Evolutionary conservation across 2,888 invertebrate species (phyloP), one percentile per base, ranked within the genome.

Genomic region (Opisthograptis luteolata): DNA sequence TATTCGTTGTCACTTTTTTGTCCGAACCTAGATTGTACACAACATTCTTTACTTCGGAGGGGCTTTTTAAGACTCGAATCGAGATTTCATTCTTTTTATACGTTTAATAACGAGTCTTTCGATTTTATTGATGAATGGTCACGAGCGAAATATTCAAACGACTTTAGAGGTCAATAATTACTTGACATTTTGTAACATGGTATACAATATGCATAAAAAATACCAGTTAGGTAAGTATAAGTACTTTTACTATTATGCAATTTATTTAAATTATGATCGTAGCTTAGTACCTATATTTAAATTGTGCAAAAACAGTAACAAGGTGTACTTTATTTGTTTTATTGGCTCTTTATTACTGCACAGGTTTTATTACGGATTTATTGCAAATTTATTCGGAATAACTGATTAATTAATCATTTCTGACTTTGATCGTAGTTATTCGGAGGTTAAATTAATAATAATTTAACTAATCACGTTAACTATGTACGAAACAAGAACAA

Each of bases 1-100:
- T 86, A 81, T 85, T 86, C 84, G 84, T 88, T 89, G 89, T 90
- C 89, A 90, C 89, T 90, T 90, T 88, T 90, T 90, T 88, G 86
- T 87, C 84, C 80, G 83, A 82, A 83, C 81, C 83, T 68, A 88
- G 88, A 88, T 88, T 89, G 89, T 89, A 89, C 88, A 88, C 87
- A 87, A 88, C 88, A 90, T 90, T 89, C 89, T 90, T 90, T 90
- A 90, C 89, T 89, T 80, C 88, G 89, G 81, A 89, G 87, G 72
- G 84, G 85, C 86, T 89, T 90, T 90, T 90, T 87, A 82, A 84
- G 79, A 82, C 82, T 85, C 73, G 79, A 52, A 51, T 69, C 71
- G 67, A 80, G 84, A 84, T 84, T 87, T 84, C 84, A 85, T 84
- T 79, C 80, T 83, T 87, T 86, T 86, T 83, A 84, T 84, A 78